phyloP scores from a whole-genome alignment of 1,140 invertebrate species.

The Whitmania pigra region DNA sequence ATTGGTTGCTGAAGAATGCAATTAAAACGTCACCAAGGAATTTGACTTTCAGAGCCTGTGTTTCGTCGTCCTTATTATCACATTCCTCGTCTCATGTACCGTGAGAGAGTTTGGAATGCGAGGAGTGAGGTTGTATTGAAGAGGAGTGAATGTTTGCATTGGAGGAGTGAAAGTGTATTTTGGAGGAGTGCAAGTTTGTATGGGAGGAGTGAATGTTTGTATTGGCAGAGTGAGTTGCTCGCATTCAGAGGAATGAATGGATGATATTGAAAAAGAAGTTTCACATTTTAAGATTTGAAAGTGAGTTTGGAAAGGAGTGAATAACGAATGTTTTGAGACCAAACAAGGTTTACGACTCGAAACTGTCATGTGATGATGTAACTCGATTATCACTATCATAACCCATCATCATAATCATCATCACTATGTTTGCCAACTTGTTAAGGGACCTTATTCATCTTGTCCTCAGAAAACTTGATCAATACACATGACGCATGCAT shows the following conservation, averaged over 20 bases:
- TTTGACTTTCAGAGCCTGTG: slow-evolving; percentile 21
- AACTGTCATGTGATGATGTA: too few species aligned
- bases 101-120: neutral
- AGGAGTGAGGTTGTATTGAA: neutral
- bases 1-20: neutral
- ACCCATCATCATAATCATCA: neutral
- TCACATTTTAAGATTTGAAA: too few species aligned
- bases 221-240: too few species aligned
- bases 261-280: too few species aligned
- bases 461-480: neutral
- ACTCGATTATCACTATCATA: neutral
- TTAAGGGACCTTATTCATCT: neutral
- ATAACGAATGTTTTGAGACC: too few species aligned
- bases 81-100: slow-evolving; percentile 11
- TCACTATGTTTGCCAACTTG: neutral
- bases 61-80: slow-evolving; percentile 3
- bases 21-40: slow-evolving; percentile 3
- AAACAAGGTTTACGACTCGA: too few species aligned
- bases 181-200: too few species aligned
- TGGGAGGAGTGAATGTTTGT: too few species aligned
- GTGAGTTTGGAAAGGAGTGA: too few species aligned
- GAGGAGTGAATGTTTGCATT: too few species aligned
- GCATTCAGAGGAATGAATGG: too few species aligned
- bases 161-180: too few species aligned
- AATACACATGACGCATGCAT: neutral